phyloP scores from a whole-genome alignment of 2,888 invertebrate genomes.

The Drosophila nr. perissopoda region DNA sequence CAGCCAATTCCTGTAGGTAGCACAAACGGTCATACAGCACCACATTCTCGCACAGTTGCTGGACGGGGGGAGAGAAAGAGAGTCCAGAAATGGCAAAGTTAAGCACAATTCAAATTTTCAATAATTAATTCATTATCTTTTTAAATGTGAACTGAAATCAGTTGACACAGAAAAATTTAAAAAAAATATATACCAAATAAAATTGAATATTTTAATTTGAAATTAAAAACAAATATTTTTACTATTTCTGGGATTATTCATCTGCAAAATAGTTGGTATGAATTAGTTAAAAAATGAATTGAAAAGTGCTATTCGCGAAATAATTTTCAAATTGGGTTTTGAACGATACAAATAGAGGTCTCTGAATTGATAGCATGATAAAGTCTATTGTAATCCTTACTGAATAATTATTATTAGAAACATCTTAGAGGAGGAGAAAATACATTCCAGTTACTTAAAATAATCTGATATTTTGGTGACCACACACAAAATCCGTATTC shows the following conservation, averaged over 20 bases:
- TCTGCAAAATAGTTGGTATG: too few relatives aligned
- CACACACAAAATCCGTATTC: neutral
- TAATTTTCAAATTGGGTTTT: too few relatives aligned
- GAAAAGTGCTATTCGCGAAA: too few relatives aligned
- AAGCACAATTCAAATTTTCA: neutral
- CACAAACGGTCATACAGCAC: conserved; percentile 86
- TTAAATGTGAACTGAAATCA: neutral
- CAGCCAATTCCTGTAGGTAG: conserved; percentile 83
- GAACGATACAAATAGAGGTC: too few relatives aligned
- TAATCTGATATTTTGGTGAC: neutral
- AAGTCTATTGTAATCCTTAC: neutral
- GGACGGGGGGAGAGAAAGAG: conserved; percentile 40
- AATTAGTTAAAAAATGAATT: too few relatives aligned
- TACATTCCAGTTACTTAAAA: neutral
- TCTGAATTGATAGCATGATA: neutral
- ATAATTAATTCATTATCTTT: neutral
- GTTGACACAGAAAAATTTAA: neutral
- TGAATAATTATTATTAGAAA: neutral
- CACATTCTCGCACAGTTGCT: conserved; percentile 87
- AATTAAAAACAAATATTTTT: neutral
- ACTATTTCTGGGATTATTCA: too few relatives aligned
- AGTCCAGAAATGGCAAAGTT: neutral
- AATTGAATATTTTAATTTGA: rapidly evolving
- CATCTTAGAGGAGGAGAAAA: neutral
- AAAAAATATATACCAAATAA: neutral